phyloP scores from a whole-genome alignment of 2,113 vertebrate species.

The Pedetes capensis region DNA sequence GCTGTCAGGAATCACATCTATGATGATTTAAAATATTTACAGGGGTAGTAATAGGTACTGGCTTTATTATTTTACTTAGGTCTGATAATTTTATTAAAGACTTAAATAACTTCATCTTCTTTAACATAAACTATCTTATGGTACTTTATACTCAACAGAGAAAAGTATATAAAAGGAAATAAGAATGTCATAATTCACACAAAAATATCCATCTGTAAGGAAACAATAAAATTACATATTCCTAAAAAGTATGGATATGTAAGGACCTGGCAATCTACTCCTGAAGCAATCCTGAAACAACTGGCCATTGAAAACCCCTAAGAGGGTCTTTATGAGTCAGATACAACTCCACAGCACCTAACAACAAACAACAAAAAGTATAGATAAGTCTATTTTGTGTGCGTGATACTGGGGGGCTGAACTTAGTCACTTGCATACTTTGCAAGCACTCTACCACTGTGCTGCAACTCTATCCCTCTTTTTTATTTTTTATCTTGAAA shows the following conservation, averaged over 20 bases:
- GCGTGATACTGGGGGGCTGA: too few relatives aligned
- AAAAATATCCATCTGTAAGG: constrained; percentile 39
- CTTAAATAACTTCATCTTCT: neutral
- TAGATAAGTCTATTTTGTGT: too few relatives aligned
- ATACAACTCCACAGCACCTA: too few relatives aligned
- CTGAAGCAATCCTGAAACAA: too few relatives aligned
- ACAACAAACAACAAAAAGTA: too few relatives aligned
- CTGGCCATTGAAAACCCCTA: too few relatives aligned
- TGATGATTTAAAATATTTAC: neutral
- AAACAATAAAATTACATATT: constrained; percentile 2
- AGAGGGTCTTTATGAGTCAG: too few relatives aligned
- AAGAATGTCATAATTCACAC: neutral
- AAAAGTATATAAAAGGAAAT: neutral
- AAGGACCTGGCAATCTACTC: too few relatives aligned
- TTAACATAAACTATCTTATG: constrained; percentile 12
- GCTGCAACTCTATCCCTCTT: too few relatives aligned
- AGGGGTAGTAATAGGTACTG: neutral
- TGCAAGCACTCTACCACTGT: too few relatives aligned
- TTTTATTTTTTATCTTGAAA: too few relatives aligned
- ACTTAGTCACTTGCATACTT: too few relatives aligned
- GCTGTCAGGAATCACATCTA: neutral
- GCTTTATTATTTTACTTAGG: constrained; percentile 22
- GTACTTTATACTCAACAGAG: neutral
- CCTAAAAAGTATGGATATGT: neutral
- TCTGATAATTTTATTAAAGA: constrained; percentile 4